A percentile compares a stretch with the other conserved stretches of the same genome.
Evolutionary conservation across 2,888 invertebrate species (phyloP).

Genomic region (Augiades crinisus): DNA sequence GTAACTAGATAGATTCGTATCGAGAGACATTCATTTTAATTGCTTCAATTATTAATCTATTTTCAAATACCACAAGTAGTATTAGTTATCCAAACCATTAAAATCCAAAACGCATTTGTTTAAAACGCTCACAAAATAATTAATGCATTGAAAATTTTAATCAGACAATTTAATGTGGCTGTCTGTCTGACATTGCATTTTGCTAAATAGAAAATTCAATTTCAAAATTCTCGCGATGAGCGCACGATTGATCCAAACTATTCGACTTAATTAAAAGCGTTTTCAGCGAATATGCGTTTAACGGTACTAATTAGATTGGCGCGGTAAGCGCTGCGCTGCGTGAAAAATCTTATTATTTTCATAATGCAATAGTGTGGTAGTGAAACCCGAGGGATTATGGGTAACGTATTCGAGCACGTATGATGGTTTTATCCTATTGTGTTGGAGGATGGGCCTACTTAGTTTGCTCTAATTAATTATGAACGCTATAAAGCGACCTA

Average conservation of each 20-base stretch:
- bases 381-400: conserved; percentile 22
- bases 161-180: conserved; percentile 19
- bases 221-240: conserved; percentile 20
- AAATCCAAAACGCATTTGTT: conserved; percentile 12
- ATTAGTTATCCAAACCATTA: conserved; percentile 3
- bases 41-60: no score
- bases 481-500: no score
- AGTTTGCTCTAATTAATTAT: no score
- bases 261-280: conserved; percentile 61
- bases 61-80: neutral
- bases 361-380: conserved; percentile 28
- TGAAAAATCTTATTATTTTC: conserved; percentile 49
- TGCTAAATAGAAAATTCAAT: conserved; percentile 26
- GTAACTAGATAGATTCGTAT: no score
- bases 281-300: conserved; percentile 53
- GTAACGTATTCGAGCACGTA: conserved; percentile 19
- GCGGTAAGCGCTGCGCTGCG: conserved; percentile 41
- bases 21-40: no score
- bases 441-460: neutral
- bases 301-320: conserved; percentile 61
- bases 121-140: conserved; percentile 16
- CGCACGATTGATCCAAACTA: conserved; percentile 52
- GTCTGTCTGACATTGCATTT: conserved; percentile 22
- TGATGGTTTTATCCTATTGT: conserved; percentile 14
- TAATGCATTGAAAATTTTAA: conserved; percentile 27